These are phyloP conservation scores for Naja naja DNA, from an alignment of 2,113 vertebrate genomes.

Conservation along the genomic window DNA sequence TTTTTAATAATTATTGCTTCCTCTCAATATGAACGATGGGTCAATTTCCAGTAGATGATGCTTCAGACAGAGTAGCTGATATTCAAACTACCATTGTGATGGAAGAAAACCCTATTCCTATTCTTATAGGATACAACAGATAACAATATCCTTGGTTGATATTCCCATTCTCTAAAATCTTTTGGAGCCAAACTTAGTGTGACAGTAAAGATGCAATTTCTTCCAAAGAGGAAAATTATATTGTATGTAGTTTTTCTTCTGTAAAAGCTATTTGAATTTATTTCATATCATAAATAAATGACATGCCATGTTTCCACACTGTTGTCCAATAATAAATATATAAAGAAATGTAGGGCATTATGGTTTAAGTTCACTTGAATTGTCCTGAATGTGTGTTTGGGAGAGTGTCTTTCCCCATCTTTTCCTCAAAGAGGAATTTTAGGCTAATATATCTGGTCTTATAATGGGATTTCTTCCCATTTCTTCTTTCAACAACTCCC, in stretches of 20 bases:
- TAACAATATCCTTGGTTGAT: neutral
- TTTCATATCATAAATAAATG: neutral
- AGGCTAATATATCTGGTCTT: neutral
- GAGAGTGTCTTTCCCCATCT: neutral
- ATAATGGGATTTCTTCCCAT: neutral
- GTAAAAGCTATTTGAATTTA: neutral
- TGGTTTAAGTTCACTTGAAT: neutral
- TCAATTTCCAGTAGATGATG: neutral
- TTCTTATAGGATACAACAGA: too few relatives aligned
- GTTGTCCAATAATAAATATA: neutral
- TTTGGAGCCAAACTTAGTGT: neutral
- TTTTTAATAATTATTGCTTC: neutral
- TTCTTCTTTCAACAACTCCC: neutral
- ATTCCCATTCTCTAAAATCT: neutral
- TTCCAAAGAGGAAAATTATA: neutral
- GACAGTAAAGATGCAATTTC: neutral
- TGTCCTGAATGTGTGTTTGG: neutral
- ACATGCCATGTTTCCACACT: neutral
- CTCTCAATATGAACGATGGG: neutral
- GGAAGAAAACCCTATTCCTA: neutral
- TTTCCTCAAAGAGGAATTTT: neutral
- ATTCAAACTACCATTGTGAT: too few relatives aligned
- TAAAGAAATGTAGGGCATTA: neutral
- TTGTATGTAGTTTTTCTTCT: neutral
- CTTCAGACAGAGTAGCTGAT: too few relatives aligned